Percentiles rank a stretch among this genome's conserved stretches.
Evolutionary conservation across 2,113 vertebrate genomes (phyloP).

Genomic region (Plectropomus leopardus): DNA sequence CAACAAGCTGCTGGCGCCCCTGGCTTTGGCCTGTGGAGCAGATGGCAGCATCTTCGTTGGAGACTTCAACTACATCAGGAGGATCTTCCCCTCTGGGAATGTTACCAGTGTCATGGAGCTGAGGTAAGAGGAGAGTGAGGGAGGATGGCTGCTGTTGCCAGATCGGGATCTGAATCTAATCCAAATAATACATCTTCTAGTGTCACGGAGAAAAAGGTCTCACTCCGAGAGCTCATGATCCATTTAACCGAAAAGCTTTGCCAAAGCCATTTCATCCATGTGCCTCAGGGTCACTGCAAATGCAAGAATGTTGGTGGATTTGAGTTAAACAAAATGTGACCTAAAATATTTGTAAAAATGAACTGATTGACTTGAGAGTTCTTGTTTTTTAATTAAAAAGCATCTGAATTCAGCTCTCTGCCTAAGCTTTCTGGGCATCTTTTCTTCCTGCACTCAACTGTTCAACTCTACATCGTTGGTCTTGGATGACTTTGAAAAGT

Average conservation of each 20-base stretch:
- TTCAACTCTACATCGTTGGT: neutral
- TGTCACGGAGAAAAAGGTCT: conserved; percentile 28
- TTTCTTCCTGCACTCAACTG: neutral
- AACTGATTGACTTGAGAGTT: neutral
- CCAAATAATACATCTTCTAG: neutral
- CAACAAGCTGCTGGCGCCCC: conserved; percentile 95
- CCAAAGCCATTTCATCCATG: neutral
- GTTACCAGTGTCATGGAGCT: conserved; percentile 98
- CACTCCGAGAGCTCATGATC: neutral
- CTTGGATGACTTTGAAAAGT: conserved; percentile 7
- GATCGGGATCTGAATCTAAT: conserved; percentile 15
- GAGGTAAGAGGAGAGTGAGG: conserved; percentile 84
- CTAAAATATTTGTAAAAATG: conserved; percentile 9
- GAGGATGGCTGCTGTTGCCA: neutral
- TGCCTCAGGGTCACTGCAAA: neutral
- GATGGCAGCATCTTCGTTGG: conserved; percentile 98
- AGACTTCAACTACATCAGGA: conserved; percentile 98
- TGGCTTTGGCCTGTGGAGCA: conserved; percentile 93
- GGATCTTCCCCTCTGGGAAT: conserved; percentile 97
- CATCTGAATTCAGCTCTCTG: conserved; percentile 2
- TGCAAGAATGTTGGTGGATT: neutral
- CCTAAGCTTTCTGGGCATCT: neutral
- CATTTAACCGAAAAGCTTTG: neutral
- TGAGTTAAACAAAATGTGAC: neutral
- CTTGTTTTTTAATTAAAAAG: conserved; percentile 18